Evolutionary conservation across 2,888 invertebrate genomes (phyloP).

Genomic region (Sicus ferrugineus): DNA sequence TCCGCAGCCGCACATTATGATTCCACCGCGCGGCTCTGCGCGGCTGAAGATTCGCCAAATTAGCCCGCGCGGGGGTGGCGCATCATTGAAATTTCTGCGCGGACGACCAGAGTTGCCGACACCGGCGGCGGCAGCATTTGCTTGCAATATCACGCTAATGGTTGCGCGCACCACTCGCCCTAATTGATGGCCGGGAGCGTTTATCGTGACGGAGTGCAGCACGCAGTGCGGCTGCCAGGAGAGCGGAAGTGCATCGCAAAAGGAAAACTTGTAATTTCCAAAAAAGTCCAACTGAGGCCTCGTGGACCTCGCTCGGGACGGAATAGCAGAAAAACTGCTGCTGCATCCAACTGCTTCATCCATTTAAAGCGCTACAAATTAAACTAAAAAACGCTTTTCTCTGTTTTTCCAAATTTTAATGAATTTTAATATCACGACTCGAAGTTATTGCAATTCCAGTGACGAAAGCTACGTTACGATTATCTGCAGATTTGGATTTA

Average conservation of each 20-base stretch:
- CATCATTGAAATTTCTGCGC: neutral
- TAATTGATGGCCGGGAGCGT: slow-evolving; percentile 6
- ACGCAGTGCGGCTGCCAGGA: neutral
- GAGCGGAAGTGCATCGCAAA: neutral
- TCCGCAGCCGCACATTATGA: slow-evolving; percentile 38
- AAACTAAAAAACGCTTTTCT: too few species aligned
- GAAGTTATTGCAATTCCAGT: neutral
- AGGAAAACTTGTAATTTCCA: neutral
- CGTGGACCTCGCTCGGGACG: too few species aligned
- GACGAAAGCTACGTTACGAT: too few species aligned
- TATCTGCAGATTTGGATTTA: too few species aligned
- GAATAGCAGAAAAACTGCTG: too few species aligned
- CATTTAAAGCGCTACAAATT: too few species aligned
- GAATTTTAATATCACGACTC: neutral
- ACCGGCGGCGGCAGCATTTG: slow-evolving; percentile 17
- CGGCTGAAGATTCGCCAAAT: slow-evolving; percentile 41
- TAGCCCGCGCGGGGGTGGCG: slow-evolving; percentile 11
- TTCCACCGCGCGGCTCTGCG: neutral
- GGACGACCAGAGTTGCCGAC: neutral
- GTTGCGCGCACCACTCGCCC: slow-evolving; percentile 34
- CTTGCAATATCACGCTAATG: slow-evolving; percentile 37
- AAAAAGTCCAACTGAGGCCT: too few species aligned
- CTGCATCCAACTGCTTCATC: too few species aligned
- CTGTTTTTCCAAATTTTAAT: neutral
- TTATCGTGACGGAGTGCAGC: slow-evolving; percentile 1